Base-by-base conservation (phyloP, 2,113 vertebrate genomes). In the Heterocephalus glaber region DNA sequence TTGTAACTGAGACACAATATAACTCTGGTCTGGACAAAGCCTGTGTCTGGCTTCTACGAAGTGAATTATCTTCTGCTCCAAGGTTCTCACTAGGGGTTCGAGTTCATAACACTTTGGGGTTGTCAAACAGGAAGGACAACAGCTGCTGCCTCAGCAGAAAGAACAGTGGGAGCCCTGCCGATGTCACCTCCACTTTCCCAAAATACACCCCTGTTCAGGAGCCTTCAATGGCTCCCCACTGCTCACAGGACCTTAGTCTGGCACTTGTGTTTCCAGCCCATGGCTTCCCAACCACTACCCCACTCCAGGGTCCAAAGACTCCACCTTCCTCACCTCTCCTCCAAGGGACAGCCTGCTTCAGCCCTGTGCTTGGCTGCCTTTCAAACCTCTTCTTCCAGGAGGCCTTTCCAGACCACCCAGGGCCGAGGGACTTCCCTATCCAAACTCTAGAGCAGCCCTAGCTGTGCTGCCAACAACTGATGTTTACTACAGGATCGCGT, bases 91-190 rank as follows among this genome's bases (percentile, higher is more conserved):
- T 5, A 54, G 72, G 72, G 80, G 9, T 13, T 86, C 93, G 52
- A 49, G 38, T 68, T 95, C 38, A 30, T 56, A 30, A 63, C 72
- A 56, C 24, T 1, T 0, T 2, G 35, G 49, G 35, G 56, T 2
- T 86, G 74, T 90, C 82, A 91, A 24, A 92, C 12, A 82, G 91
- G 87, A 93, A 89, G 66, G 83, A 83, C 92, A 83, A 77, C 74
- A 93, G 66, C 70, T 60, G 76, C 61, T 91, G n/a, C 74, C 26
- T 12, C 33, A 47, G 72, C 63, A 88, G 0, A 70, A 22, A 33
- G 3, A 81, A 85, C 60, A 38, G 22, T 33, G 7, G 66, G 60
- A 81, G 11, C 61, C 66, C 28, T n/a, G 6, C 63, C 0, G 0
- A 3, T 13, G 79, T 9, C 17, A 41, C 28, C 19, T 74, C 38